Evolutionary conservation across 2,888 invertebrate genomes (phyloP).

Genomic region (Caenorhabditis drosophilae): DNA sequence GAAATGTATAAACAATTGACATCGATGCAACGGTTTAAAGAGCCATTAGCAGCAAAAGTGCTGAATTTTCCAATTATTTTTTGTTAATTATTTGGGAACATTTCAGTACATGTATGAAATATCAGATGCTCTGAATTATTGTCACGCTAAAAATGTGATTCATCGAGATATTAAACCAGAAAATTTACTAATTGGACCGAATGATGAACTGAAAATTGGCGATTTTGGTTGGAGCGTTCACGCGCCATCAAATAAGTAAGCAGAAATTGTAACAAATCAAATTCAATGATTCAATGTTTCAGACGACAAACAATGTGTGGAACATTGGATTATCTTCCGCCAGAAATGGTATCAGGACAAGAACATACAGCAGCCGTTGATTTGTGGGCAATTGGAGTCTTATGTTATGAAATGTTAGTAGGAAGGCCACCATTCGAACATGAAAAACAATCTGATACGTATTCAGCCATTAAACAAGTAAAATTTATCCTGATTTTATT

Average conservation of each 20-base stretch:
- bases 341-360: constrained; percentile 88
- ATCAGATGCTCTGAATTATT: constrained; percentile 68
- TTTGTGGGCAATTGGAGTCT: constrained; percentile 92
- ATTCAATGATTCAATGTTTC: constrained; percentile 2
- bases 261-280: not conserved
- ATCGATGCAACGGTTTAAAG: constrained; percentile 60
- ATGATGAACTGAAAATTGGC: constrained; percentile 69
- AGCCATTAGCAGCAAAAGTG: constrained; percentile 64
- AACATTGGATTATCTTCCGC: constrained; percentile 69
- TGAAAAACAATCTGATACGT: constrained; percentile 67
- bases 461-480: constrained; percentile 23
- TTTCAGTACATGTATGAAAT: constrained; percentile 69
- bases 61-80: too few relatives aligned
- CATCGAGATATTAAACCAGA: constrained; percentile 67
- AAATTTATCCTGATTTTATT: not conserved
- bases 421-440: constrained; percentile 89
- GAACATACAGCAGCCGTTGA: constrained; percentile 84
- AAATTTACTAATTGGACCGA: constrained; percentile 66
- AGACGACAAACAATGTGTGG: constrained; percentile 69
- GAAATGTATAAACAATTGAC: constrained; percentile 68
- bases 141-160: constrained; percentile 68
- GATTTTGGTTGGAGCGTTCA: constrained; percentile 70
- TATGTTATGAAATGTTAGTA: constrained; percentile 90
- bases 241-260: constrained; percentile 66
- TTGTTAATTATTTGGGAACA: too few relatives aligned